Percentiles rank a stretch among this genome's conserved stretches.
Conservation (phyloP, 2,797 vertebrate species). For the Tenualosa thibaudeaui region DNA sequence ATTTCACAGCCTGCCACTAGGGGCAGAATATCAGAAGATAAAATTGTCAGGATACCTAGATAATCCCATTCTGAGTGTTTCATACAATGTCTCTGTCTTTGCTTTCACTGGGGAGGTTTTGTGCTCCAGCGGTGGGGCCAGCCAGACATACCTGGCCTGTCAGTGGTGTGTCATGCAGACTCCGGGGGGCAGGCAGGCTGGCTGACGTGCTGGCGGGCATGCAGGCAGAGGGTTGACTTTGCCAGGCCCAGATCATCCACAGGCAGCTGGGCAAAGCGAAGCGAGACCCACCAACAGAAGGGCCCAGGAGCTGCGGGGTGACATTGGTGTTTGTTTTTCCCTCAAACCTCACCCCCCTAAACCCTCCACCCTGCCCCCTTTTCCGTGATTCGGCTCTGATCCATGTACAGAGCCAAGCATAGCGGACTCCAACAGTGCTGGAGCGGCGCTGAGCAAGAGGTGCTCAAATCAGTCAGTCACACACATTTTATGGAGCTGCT, state of each 20-base stretch:
- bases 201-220: neutral
- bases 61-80: neutral
- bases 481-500: neutral
- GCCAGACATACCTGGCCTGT: slow-evolving; percentile 15
- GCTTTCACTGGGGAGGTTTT: slow-evolving; percentile 1
- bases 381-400: neutral
- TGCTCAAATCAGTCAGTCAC: slow-evolving; percentile 1
- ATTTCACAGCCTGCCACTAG: neutral
- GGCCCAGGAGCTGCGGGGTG: neutral
- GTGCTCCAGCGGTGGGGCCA: neutral
- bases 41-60: neutral
- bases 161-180: neutral
- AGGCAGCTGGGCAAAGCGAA: neutral
- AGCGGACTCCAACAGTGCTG: neutral
- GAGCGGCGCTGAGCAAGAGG: neutral
- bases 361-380: neutral
- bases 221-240: neutral
- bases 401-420: neutral
- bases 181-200: neutral
- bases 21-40: neutral
- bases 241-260: neutral
- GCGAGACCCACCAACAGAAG: slow-evolving; percentile 12
- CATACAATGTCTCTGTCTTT: neutral
- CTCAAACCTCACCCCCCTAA: no score
- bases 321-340: slow-evolving; percentile 10